Evolutionary conservation across 2,888 invertebrate genomes (phyloP).

Genomic region (Micropterix aruncella): DNA sequence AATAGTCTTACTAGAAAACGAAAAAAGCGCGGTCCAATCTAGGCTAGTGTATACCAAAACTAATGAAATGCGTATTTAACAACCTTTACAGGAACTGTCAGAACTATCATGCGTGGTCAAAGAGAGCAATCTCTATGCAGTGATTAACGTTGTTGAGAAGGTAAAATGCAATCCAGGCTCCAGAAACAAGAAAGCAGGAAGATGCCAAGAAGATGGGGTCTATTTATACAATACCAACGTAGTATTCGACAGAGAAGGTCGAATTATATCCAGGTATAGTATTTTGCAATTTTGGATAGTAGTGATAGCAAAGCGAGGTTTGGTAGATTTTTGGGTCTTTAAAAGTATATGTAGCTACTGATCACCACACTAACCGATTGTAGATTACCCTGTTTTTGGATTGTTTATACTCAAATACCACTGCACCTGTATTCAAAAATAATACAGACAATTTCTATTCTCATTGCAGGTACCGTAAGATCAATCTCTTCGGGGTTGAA

Average conservation of each 20-base stretch:
- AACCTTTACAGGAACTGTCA: constrained; percentile 19
- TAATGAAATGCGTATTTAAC: too few species aligned
- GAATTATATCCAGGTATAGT: constrained; percentile 35
- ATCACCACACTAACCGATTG: too few species aligned
- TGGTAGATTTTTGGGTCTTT: too few species aligned
- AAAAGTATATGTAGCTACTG: too few species aligned
- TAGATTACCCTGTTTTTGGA: too few species aligned
- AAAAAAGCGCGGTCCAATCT: too few species aligned
- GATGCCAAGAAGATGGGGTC: constrained; percentile 16
- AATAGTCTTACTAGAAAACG: too few species aligned
- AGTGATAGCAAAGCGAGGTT: not conserved
- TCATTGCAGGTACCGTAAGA: constrained; percentile 19
- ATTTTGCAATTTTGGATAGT: not conserved
- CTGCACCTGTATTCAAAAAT: too few species aligned
- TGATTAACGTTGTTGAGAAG: constrained; percentile 45
- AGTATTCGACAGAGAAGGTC: constrained; percentile 46
- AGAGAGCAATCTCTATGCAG: constrained; percentile 35
- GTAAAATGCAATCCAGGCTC: constrained; percentile 21
- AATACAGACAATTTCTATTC: too few species aligned
- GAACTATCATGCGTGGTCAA: constrained; percentile 43
- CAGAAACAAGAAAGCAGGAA: constrained; percentile 9
- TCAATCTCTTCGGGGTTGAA: constrained; percentile 20
- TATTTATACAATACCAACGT: constrained; percentile 49
- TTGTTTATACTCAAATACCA: too few species aligned
- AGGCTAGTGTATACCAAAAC: too few species aligned